Percentiles rank a stretch among this genome's conserved stretches.
Conservation (phyloP, 2,797 vertebrate species). For the Esox lucius region DNA sequence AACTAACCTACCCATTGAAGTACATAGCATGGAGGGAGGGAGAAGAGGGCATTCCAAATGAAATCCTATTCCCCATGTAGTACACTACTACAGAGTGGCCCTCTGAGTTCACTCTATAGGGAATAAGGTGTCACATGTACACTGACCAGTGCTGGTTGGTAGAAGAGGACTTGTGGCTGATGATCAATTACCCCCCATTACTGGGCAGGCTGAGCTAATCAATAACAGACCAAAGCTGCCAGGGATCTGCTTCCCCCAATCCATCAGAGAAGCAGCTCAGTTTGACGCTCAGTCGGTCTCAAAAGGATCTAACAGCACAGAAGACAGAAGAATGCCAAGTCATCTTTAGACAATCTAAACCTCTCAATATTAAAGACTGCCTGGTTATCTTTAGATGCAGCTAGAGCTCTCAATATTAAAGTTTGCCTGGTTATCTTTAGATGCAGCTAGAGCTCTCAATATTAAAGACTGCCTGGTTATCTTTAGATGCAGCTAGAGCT, state of each 20-base stretch:
- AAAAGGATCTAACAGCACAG: conserved; percentile 43
- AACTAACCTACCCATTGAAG: no score
- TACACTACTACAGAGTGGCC: not conserved
- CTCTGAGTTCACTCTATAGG: not conserved
- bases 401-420: no score
- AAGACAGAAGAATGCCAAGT: conserved; percentile 49
- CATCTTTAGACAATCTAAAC: conserved; percentile 52
- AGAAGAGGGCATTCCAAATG: not conserved
- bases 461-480: no score
- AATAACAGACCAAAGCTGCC: conserved; percentile 9
- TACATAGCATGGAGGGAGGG: no score
- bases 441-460: no score
- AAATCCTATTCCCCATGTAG: not conserved
- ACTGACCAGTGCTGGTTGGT: conserved; percentile 1
- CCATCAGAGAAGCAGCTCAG: conserved; percentile 51
- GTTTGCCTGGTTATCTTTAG: not conserved
- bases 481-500: no score
- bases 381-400: no score
- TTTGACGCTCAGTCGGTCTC: conserved; percentile 25
- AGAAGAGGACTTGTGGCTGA: not conserved
- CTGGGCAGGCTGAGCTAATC: conserved; percentile 4
- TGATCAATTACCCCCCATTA: conserved; percentile 54
- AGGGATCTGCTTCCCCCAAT: conserved; percentile 28
- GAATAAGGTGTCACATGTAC: not conserved
- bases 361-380: conserved; percentile 20